Conservation (phyloP, 2,888 invertebrate genomes). For the Drosophila mayaguana region DNA sequence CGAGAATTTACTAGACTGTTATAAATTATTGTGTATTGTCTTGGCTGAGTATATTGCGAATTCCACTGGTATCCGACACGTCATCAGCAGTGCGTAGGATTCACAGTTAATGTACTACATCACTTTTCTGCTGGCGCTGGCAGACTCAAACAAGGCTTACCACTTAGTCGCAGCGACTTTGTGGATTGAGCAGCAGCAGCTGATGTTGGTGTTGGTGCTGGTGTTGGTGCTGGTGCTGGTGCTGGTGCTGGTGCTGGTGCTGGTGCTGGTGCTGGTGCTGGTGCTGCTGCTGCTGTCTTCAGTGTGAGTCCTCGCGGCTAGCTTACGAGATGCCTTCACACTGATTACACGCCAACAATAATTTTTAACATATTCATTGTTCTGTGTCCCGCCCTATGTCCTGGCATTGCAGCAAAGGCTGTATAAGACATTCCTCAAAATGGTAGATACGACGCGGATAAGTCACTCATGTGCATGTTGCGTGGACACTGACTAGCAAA, state of each 20-base stretch:
- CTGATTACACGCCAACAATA: slow-evolving; percentile 68
- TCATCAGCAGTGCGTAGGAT: slow-evolving; percentile 60
- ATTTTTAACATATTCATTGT: slow-evolving; percentile 55
- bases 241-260: too few relatives aligned
- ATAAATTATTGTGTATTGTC: slow-evolving; percentile 57
- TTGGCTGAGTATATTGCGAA: slow-evolving; percentile 36
- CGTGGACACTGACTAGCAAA: slow-evolving; percentile 31
- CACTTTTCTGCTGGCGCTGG: slow-evolving; percentile 28
- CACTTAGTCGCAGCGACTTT: slow-evolving; percentile 24
- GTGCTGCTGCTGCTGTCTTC: background rate
- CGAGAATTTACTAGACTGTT: slow-evolving; percentile 10
- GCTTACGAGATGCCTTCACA: slow-evolving; percentile 58
- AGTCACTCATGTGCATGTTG: slow-evolving; percentile 11
- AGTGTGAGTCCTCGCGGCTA: slow-evolving; percentile 45
- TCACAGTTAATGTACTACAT: slow-evolving; percentile 48
- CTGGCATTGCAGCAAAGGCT: slow-evolving; percentile 38
- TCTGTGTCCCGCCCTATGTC: slow-evolving; percentile 27
- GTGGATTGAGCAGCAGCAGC: background rate
- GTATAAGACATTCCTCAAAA: slow-evolving; percentile 45
- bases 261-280: too few relatives aligned
- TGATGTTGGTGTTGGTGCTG: too few relatives aligned
- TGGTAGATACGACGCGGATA: slow-evolving; percentile 61
- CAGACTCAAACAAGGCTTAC: slow-evolving; percentile 29
- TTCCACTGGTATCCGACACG: slow-evolving; percentile 17
- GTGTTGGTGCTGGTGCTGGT: too few relatives aligned